Percentiles rank a stretch among this genome's conserved stretches.
Evolutionary conservation across 2,797 vertebrate species (phyloP).

Genomic region (Acestrorhynchus altus): DNA sequence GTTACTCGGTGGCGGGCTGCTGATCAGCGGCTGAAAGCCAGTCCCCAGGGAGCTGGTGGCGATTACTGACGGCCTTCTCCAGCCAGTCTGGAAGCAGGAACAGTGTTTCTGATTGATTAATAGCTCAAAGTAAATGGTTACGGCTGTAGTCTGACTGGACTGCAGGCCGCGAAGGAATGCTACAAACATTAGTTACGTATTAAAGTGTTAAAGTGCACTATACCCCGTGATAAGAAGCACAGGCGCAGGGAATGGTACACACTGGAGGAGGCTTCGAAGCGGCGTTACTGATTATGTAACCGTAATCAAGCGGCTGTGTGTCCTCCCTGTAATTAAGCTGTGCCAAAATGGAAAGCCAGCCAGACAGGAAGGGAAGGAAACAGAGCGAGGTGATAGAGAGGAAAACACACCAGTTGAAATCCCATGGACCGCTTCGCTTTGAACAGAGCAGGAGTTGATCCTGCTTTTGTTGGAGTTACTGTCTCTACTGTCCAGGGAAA

Average conservation of each 20-base stretch:
- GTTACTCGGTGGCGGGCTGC: constrained; percentile 42
- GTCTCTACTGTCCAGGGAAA: no score
- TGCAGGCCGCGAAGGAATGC: background rate
- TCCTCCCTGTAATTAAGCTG: constrained; percentile 20
- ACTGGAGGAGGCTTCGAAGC: background rate
- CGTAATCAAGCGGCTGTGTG: constrained; percentile 9
- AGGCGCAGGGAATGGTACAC: no score
- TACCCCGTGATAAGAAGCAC: background rate
- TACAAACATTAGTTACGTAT: background rate
- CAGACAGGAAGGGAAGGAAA: constrained; percentile 33
- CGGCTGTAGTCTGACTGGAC: constrained; percentile 10
- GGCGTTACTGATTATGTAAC: constrained; percentile 28
- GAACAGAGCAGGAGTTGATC: no score
- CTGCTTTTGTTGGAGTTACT: no score
- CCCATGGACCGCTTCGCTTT: no score
- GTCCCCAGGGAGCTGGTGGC: constrained; percentile 21
- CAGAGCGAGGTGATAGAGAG: background rate
- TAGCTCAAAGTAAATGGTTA: constrained; percentile 11
- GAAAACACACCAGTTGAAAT: background rate
- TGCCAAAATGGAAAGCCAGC: background rate
- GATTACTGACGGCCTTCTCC: background rate
- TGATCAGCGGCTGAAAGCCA: constrained; percentile 28
- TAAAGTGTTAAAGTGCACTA: background rate
- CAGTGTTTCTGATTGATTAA: constrained; percentile 36
- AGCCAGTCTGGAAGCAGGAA: background rate